These are phyloP conservation scores for Helicoverpa assulta DNA, from an alignment of 2,888 invertebrate species.

Conservation along the genomic window DNA sequence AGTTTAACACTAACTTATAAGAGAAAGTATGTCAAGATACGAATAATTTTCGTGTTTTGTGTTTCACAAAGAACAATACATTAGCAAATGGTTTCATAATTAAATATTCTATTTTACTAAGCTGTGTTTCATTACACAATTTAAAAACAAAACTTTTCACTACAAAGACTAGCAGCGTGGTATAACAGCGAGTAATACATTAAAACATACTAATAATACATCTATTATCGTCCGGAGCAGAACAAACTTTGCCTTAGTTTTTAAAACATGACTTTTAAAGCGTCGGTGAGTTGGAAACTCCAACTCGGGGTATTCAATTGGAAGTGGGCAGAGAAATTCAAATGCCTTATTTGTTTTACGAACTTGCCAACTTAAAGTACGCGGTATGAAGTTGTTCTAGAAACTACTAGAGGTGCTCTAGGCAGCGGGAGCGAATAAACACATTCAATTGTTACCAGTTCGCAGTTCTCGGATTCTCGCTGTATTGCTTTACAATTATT, in stretches of 20 bases:
- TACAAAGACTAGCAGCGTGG: background rate
- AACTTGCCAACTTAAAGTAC: conserved; percentile 60
- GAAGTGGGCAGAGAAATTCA: conserved; percentile 67
- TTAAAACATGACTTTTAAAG: conserved; percentile 67
- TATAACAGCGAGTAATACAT: background rate
- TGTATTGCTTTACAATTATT: conserved; percentile 59
- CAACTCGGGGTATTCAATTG: conserved; percentile 63
- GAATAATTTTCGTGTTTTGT: too few relatives aligned
- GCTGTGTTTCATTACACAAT: too few relatives aligned
- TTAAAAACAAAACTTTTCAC: background rate
- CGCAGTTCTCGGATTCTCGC: conserved; percentile 37
- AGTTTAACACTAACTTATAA: too few relatives aligned
- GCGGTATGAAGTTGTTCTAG: conserved; percentile 63
- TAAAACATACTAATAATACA: conserved; percentile 26
- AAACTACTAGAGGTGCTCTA: conserved; percentile 45
- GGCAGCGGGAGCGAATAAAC: conserved; percentile 54
- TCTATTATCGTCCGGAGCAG: conserved; percentile 27
- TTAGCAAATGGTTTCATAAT: too few relatives aligned
- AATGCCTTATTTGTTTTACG: conserved; percentile 66
- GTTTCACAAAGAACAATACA: too few relatives aligned
- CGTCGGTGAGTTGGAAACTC: conserved; percentile 57
- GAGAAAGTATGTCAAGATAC: too few relatives aligned
- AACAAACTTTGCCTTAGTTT: conserved; percentile 49
- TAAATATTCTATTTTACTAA: too few relatives aligned
- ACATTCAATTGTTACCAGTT: conserved; percentile 53